Conservation (phyloP, 2,888 invertebrate species). For the Dynastes hyllus region DNA sequence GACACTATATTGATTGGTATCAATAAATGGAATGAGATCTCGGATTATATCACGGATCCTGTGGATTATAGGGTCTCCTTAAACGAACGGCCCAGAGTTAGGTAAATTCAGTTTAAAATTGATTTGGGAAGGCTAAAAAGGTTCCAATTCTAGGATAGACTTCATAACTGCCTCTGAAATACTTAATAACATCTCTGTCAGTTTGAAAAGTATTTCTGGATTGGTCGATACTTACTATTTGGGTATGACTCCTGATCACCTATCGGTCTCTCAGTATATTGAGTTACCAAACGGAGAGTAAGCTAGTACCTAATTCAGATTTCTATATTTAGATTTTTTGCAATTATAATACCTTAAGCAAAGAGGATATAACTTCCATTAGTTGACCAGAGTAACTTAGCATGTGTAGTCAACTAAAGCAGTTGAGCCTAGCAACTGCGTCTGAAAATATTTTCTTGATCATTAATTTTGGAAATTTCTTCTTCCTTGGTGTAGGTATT, state of each 20-base stretch:
- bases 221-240: constrained; percentile 75
- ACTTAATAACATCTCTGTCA: constrained; percentile 66
- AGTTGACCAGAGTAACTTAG: too few relatives aligned
- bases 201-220: constrained; percentile 63
- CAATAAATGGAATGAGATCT: constrained; percentile 70
- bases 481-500: too few relatives aligned
- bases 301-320: constrained; percentile 54
- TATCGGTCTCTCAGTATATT: constrained; percentile 77
- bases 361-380: too few relatives aligned
- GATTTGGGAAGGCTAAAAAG: neutral
- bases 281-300: constrained; percentile 76
- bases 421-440: too few relatives aligned
- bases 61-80: constrained; percentile 76
- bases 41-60: constrained; percentile 74
- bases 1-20: constrained; percentile 69
- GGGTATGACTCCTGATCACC: constrained; percentile 69
- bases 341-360: too few relatives aligned
- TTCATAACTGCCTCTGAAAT: constrained; percentile 64
- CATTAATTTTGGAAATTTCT: too few relatives aligned
- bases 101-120: constrained; percentile 68
- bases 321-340: too few relatives aligned
- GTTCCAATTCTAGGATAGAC: constrained; percentile 64
- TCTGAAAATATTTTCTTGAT: too few relatives aligned
- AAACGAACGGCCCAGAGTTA: constrained; percentile 77
- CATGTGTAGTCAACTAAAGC: too few relatives aligned